Percentiles rank a stretch among this genome's conserved stretches.
Evolutionary conservation across 2,888 invertebrate genomes (phyloP).

Genomic region (Platypus cylindrus): DNA sequence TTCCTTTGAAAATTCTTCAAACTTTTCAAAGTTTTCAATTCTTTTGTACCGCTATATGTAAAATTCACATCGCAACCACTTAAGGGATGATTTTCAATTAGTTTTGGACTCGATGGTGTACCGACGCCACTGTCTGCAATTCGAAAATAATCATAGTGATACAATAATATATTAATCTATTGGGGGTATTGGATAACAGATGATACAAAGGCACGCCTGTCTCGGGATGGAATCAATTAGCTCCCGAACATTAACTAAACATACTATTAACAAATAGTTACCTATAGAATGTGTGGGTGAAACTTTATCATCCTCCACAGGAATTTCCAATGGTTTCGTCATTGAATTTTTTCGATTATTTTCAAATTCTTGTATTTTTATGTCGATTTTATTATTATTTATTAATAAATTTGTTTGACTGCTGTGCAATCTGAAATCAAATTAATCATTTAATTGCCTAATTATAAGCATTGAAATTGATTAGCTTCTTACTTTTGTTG

Average conservation of each 20-base stretch:
- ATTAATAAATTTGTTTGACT: constrained; percentile 10
- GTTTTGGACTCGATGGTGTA: constrained; percentile 45
- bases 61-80: constrained; percentile 71
- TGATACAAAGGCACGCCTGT: no score
- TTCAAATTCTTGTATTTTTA: constrained; percentile 30
- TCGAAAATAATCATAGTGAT: background rate
- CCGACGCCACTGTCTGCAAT: constrained; percentile 49
- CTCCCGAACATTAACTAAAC: no score
- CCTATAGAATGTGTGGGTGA: constrained; percentile 28
- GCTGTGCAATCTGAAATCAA: constrained; percentile 9
- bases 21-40: constrained; percentile 57
- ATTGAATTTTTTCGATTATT: constrained; percentile 16
- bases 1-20: constrained; percentile 20
- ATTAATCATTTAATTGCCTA: background rate
- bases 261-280: constrained; percentile 3
- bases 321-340: background rate
- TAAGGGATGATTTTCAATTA: constrained; percentile 46
- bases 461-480: constrained; percentile 20
- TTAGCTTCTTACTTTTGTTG: constrained; percentile 35
- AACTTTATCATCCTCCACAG: constrained; percentile 17
- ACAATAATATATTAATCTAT: background rate
- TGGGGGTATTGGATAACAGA: no score
- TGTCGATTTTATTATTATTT: constrained; percentile 26
- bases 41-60: constrained; percentile 67
- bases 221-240: no score